A percentile compares a stretch with the other conserved stretches of the same genome.
phyloP scores from a whole-genome alignment of 2,888 invertebrate species.

The Fissipunctia ypsillon region DNA sequence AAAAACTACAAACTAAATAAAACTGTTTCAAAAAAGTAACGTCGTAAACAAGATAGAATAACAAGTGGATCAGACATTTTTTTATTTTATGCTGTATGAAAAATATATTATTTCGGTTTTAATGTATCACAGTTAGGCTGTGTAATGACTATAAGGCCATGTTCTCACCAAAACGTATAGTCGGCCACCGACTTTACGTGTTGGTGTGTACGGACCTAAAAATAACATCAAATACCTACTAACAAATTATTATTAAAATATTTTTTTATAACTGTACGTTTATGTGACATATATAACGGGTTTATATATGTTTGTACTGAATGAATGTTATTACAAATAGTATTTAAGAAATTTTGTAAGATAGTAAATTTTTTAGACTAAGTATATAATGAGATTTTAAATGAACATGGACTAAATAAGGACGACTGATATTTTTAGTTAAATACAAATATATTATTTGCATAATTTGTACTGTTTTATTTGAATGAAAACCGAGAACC shows the following conservation, averaged over 20 bases:
- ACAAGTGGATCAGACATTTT: no score
- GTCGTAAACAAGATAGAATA: no score
- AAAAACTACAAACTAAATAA: no score
- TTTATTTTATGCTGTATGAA: no score
- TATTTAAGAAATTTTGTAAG: constrained; percentile 31
- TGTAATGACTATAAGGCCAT: no score
- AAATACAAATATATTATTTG: constrained; percentile 16
- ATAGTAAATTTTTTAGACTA: constrained; percentile 34
- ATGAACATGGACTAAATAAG: constrained; percentile 48
- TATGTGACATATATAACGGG: constrained; percentile 23
- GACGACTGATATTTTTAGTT: constrained; percentile 53
- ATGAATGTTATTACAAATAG: constrained; percentile 15
- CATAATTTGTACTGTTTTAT: constrained; percentile 24
- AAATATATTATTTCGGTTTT: no score
- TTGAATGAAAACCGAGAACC: background rate
- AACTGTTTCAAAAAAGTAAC: no score
- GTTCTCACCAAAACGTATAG: no score
- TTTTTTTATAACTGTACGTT: background rate
- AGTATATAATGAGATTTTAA: constrained; percentile 25
- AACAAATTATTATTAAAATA: no score
- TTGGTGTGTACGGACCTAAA: no score
- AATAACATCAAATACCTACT: background rate
- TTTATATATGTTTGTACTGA: constrained; percentile 36
- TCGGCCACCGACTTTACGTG: no score
- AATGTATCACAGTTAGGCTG: no score